Base-by-base conservation (phyloP, 2,113 vertebrate species). In the Heterochromis multidens region DNA sequence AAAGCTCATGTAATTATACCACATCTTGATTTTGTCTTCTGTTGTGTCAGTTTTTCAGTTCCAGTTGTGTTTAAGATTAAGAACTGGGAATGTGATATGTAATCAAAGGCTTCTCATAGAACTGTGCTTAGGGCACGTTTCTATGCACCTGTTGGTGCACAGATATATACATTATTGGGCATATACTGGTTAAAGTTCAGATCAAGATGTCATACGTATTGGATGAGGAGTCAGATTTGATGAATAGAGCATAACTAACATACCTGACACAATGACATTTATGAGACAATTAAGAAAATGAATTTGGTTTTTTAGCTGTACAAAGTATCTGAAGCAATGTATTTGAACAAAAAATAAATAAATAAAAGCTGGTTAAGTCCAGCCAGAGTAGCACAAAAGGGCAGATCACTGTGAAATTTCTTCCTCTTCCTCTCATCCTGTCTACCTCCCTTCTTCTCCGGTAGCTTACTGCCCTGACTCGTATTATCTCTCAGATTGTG, bases 401-500 rank as follows among this genome's bases (percentile, higher is more conserved):
- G 8, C 70, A 31, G 19, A 46, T 27, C 29, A 40, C 43, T 6
- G 31, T 23, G 5, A 31, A 27, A 16, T 80, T 25, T 33, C 14
- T 31, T 33, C 46, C 40, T 81, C 29, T 29, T 61, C 63, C 17
- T 58, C 33, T 21, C 46, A 29, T 35, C n/a, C 35, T 80, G 19
- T 13, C 33, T 83, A 40, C 79, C 86, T 65, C 49, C 88, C 82
- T 79, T 87, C 46, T 79, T 93, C 90, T 95, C 93, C 92, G 2
- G 35, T 70, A 63, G 37, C 59, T 58, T 82, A 78, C 57, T 35
- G 70, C 60, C 57, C 31, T 74, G 67, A 37, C 33, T 62, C 12
- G 3, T 6, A 3, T 81, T 94, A 86, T 88, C 95, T 95, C 85
- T 87, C 92, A 57, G 19, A 46, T 91, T 93, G 91, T 88, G 82